Evolutionary conservation across 2,113 vertebrate genomes (phyloP).

Genomic region (Myocastor coypus): DNA sequence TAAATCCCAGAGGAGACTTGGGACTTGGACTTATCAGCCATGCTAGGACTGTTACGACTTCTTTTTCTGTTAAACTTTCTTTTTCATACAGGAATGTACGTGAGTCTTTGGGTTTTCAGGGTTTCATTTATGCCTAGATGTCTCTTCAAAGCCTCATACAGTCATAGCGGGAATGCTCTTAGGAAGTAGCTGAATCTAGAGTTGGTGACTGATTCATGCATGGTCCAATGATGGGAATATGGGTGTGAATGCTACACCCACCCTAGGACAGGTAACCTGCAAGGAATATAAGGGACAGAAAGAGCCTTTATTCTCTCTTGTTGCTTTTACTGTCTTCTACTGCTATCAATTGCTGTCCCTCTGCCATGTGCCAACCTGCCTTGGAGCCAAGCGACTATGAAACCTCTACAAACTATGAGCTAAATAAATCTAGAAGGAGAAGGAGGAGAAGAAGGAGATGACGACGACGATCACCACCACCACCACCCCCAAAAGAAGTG

Average conservation of each 20-base stretch:
- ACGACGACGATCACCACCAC: no score
- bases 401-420: neutral
- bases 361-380: neutral
- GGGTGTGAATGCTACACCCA: neutral
- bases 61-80: neutral
- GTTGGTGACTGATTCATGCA: neutral
- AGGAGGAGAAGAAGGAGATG: no score
- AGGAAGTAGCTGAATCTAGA: neutral
- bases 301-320: neutral
- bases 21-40: neutral
- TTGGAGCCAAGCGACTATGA: neutral
- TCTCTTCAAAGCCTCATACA: neutral
- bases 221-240: neutral
- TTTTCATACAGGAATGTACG: neutral
- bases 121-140: neutral
- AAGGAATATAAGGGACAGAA: neutral
- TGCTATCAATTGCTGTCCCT: no score
- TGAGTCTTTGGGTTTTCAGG: neutral
- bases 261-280: neutral
- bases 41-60: neutral
- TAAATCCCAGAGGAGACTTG: neutral
- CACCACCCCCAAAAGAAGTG: neutral
- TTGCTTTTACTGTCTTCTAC: neutral
- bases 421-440: no score
- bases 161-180: neutral